Base-by-base conservation (phyloP, 2,888 invertebrate genomes). In the Ophonus ardosiacus region DNA sequence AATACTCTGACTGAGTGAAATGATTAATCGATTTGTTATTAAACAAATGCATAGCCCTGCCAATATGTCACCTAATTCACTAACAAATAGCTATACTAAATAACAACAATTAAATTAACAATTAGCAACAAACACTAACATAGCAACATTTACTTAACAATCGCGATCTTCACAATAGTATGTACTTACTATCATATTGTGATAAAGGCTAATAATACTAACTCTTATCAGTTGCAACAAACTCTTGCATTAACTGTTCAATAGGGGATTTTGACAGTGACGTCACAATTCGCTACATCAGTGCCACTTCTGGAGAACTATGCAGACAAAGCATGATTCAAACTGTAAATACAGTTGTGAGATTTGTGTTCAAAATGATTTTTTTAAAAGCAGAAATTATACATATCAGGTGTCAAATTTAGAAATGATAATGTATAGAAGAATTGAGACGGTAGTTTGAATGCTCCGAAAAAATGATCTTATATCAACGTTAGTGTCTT, bases 81-180 rank as follows among this genome's bases (percentile, higher is more conserved):
- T 88, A 88, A 88, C 88, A 87, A 88, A 87, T 87, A 86, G 87
- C 89, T 89, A 89, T 87, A 87, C 89, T 90, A 89, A 87, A 87
- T 90, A 90, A 90, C 90, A 90, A 90, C 89, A 89, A 90, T 90
- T 89, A 89, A 89, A 89, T 88, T 89, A 90, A 90, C 90, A 89
- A 90, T 88, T 89, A 90, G 89, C 89, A 89, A 89, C 89, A 89
- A 89, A 88, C 88, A 89, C 88, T 88, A 89, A 87, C 87, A 87
- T 88, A 89, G 89, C 89, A 88, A 89, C 89, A 89, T 88, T 87
- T 85, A 89, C 83, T 87, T 86, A 87, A 78, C 78, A 84, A 84
- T 78, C 84, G 84, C 43, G 38, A 71, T 76, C 57, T 84, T 65
- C 78, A 68, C 65, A 68, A 76, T 65, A 84, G 59, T 78, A 78